Evolutionary conservation across 2,113 vertebrate genomes (phyloP).

Genomic region (Thalassarche chlororhynchos): DNA sequence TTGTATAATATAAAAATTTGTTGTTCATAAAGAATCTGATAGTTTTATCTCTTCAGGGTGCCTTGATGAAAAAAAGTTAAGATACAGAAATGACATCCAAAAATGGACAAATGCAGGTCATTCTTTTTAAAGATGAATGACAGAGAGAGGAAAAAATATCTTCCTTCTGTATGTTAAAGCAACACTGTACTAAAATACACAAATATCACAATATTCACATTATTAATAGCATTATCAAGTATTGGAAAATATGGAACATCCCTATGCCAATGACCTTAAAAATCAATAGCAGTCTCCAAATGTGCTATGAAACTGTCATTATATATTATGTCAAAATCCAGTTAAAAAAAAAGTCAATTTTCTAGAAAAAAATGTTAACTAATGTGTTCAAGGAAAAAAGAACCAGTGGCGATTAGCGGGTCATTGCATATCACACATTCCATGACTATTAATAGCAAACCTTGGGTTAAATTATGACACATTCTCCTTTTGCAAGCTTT

Average conservation of each 20-base stretch:
- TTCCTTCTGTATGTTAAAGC: neutral
- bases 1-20: neutral
- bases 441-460: neutral
- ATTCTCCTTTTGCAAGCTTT: neutral
- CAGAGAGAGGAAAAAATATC: neutral
- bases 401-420: neutral
- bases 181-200: neutral
- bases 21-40: neutral
- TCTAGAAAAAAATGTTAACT: neutral
- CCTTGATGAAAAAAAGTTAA: neutral
- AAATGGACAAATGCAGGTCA: accelerated
- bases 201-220: neutral
- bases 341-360: neutral
- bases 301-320: neutral
- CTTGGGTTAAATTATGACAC: neutral
- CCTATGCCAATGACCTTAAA: neutral
- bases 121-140: neutral
- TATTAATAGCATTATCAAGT: neutral
- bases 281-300: neutral
- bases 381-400: neutral
- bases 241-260: neutral
- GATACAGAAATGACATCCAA: neutral
- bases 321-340: neutral
- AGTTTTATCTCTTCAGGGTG: neutral
- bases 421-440: neutral